These are phyloP conservation scores for Yoshiicerus persimilis DNA, from an alignment of 1,140 invertebrate species.

Conservation along the genomic window DNA sequence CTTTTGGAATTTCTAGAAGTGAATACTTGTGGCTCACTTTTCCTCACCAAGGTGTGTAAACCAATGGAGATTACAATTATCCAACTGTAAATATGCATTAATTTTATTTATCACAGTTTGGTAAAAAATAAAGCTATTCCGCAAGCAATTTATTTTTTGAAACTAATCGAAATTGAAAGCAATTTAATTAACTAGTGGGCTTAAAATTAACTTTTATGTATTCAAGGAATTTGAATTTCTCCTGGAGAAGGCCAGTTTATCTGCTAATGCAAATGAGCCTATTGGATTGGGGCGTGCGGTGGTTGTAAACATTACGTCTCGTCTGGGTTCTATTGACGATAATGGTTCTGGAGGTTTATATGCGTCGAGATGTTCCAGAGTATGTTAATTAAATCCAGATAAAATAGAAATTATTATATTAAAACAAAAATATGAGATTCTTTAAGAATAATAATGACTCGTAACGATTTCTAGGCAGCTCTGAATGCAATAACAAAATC, in stretches of 20 bases:
- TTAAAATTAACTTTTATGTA: background rate
- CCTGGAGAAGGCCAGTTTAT: conserved; percentile 20
- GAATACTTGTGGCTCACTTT: conserved; percentile 24
- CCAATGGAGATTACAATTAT: background rate
- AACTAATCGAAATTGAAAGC: too few species aligned
- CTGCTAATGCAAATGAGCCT: background rate
- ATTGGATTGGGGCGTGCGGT: conserved; percentile 1
- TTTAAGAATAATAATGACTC: background rate
- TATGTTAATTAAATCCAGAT: background rate
- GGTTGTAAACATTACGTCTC: conserved; percentile 29
- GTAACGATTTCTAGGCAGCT: background rate
- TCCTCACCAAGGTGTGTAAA: conserved; percentile 27
- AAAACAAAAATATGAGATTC: background rate
- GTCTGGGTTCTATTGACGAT: conserved; percentile 30
- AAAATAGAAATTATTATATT: background rate
- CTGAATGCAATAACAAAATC: conserved; percentile 56
- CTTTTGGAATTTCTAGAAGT: conserved; percentile 31
- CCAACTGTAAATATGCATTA: background rate
- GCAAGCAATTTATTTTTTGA: too few species aligned
- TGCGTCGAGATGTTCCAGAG: conserved; percentile 26
- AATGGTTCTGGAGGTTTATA: conserved; percentile 28
- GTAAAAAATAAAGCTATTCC: too few species aligned
- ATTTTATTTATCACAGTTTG: background rate
- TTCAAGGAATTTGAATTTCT: conserved; percentile 27
- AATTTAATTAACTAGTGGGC: background rate